These are phyloP conservation scores for Peromyscus maniculatus DNA, from an alignment of 2,113 vertebrate genomes.

Conservation along the genomic window DNA sequence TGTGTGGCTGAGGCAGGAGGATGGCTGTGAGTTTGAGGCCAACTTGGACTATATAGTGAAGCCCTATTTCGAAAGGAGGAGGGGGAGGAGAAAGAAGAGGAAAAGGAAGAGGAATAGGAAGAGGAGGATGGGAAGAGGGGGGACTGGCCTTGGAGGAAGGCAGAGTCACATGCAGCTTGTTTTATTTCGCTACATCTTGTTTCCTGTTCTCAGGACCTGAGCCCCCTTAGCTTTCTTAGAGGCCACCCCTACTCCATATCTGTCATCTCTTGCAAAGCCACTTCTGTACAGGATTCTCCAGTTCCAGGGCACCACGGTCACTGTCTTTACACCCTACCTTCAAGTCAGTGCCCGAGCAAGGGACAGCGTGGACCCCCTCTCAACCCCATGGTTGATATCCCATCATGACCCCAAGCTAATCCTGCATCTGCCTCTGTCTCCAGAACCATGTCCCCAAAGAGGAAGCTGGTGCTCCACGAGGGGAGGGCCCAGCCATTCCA, in stretches of 20 bases:
- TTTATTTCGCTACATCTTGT: not conserved
- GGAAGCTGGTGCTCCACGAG: slow-evolving; percentile 82
- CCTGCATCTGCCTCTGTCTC: not conserved
- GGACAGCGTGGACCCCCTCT: not conserved
- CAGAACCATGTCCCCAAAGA: slow-evolving; percentile 92
- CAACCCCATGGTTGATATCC: not conserved
- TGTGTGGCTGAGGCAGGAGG: not conserved
- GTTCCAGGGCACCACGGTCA: not conserved
- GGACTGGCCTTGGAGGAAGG: not conserved
- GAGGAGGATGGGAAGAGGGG: not conserved
- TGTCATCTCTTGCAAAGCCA: not conserved
- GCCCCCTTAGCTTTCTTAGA: not conserved
- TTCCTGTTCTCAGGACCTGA: slow-evolving; percentile 2
- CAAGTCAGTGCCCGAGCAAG: not conserved
- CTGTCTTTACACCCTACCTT: not conserved
- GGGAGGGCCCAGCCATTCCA: slow-evolving; percentile 91
- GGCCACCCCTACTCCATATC: not conserved
- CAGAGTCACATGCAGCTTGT: not conserved
- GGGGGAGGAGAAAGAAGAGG: not conserved
- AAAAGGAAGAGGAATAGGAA: not conserved
- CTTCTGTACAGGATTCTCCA: not conserved
- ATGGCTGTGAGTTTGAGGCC: too few species aligned
- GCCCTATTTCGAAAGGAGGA: too few species aligned
- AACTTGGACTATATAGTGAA: not conserved
- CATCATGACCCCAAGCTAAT: not conserved